Evolutionary conservation across 1,140 invertebrate genomes (phyloP).

Genomic region (Plectrocnemia conspersa): DNA sequence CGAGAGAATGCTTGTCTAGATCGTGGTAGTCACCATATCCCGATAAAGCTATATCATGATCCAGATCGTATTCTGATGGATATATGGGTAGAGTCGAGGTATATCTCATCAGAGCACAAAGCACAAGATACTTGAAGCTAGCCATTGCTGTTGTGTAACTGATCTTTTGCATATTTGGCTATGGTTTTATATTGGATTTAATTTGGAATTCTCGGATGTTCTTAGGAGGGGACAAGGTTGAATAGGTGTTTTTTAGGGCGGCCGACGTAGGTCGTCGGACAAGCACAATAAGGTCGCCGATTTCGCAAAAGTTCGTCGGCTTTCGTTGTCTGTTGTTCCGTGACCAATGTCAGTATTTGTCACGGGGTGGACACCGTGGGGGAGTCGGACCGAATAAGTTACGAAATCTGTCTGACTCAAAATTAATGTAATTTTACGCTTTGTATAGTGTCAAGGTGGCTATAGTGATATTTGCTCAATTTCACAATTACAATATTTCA

Average conservation of each 20-base stretch:
- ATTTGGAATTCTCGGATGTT: too few species aligned
- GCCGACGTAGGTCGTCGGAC: not conserved
- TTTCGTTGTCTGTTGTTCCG: constrained; percentile 16
- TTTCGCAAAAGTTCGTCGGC: constrained; percentile 4
- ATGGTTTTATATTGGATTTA: too few species aligned
- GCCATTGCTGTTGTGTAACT: too few species aligned
- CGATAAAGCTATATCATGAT: constrained; percentile 39
- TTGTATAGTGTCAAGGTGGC: constrained; percentile 12
- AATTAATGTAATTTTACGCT: constrained; percentile 11
- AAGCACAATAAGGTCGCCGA: not conserved
- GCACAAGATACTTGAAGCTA: too few species aligned
- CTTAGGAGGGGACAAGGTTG: too few species aligned
- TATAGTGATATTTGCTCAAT: too few species aligned
- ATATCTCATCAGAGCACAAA: too few species aligned
- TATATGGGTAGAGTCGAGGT: constrained; percentile 34
- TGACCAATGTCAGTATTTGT: constrained; percentile 16
- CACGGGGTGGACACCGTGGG: not conserved
- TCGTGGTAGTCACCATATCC: constrained; percentile 36
- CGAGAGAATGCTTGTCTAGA: constrained; percentile 39
- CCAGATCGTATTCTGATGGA: constrained; percentile 27
- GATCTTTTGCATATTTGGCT: too few species aligned
- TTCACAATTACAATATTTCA: too few species aligned
- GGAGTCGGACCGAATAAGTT: not conserved
- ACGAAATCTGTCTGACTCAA: constrained; percentile 10
- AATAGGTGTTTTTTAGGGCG: too few species aligned